Conservation (phyloP, 2,888 invertebrate species). For the Cosmorhoe ocellata region DNA sequence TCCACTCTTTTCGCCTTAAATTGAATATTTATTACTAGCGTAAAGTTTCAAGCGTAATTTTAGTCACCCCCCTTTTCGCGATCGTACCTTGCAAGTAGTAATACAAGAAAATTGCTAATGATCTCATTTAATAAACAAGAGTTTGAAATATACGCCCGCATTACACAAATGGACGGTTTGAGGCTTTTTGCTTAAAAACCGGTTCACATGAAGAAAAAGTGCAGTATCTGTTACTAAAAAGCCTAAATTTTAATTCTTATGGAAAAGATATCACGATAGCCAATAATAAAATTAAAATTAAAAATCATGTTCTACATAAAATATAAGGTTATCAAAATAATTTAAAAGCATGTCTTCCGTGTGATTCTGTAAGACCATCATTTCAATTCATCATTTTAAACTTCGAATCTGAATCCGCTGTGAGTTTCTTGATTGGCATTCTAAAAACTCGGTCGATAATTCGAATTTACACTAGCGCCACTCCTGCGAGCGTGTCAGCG, state of each 20-base stretch:
- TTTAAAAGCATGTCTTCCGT: slow-evolving; percentile 7
- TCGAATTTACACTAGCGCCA: no score
- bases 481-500: no score
- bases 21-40: no score
- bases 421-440: no score
- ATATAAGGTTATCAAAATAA: not conserved
- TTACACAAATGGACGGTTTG: slow-evolving; percentile 41
- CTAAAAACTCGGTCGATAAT: no score
- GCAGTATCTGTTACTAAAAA: no score
- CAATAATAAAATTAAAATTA: not conserved
- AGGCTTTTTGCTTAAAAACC: slow-evolving; percentile 15
- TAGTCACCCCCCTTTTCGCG: slow-evolving; percentile 26
- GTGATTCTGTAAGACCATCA: no score
- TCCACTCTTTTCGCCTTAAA: no score
- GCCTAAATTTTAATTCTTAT: no score
- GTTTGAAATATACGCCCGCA: slow-evolving; percentile 46
- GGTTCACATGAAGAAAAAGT: slow-evolving; percentile 4
- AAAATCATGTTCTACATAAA: not conserved
- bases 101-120: slow-evolving; percentile 63
- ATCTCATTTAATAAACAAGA: slow-evolving; percentile 65
- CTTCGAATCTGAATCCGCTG: no score
- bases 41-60: slow-evolving; percentile 26
- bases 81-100: slow-evolving; percentile 50
- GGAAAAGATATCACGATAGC: no score
- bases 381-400: no score